Base-by-base conservation (phyloP, 2,888 invertebrate genomes). In the Drosophila neutralis region DNA sequence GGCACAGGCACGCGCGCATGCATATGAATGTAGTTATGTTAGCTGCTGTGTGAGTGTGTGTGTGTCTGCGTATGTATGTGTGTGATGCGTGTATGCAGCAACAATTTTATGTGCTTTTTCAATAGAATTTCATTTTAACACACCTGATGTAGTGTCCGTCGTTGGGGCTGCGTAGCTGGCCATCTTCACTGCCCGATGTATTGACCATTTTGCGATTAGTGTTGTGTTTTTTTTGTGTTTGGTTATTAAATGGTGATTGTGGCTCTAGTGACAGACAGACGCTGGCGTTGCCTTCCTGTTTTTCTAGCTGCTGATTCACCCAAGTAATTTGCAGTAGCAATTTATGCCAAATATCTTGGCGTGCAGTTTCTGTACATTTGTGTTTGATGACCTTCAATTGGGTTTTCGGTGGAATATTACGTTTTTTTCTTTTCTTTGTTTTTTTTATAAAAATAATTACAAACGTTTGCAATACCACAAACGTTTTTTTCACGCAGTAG, bases 141-240 rank as follows among this genome's bases (percentile, higher is more conserved):
- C 90, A 93, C 93, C 93, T 94, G 92, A 95, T 94, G 91, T 95
- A 94, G 91, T 94, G 86, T 71, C 91, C 91, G 81, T 93, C 93
- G 71, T 94, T 93, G 83, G 97, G 97, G 92, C 96, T 97, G 91
- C 96, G 96, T 92, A 97, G 94, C 94, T 97, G 97, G 80, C 97
- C 97, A 93, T 97, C 97, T 94, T 97, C 97, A 93, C 97, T 97
- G 66, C 92, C 93, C 64, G 93, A 93, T 76, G 92, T 92, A 78
- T 91, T 91, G 80, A 84, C 84, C 84, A 88, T 83, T 52, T 62
- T 71, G 61, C 61, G 51, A 65, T 72, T 57, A 54, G 45, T 56
- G 45, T 66, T 66, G 31, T 52, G 45, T 64, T 45, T 7, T 24
- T 15, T 45, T 45, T 45, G 27, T 58, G 60, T 58, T 24, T 54